Base-by-base conservation (phyloP, 2,888 invertebrate species). In the Achlya flavicornis region DNA sequence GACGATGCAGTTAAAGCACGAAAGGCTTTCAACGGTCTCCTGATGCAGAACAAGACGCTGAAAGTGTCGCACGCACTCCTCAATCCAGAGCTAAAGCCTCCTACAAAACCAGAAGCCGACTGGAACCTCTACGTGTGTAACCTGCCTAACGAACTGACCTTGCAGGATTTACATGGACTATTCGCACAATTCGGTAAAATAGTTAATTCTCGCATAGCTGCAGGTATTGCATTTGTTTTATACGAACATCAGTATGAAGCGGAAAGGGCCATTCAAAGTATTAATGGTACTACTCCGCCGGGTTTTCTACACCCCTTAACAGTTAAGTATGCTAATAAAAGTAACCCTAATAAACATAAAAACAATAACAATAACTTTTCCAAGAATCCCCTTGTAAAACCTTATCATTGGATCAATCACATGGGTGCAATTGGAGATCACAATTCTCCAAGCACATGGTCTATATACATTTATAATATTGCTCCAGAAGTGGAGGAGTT, bases 301-400 rank as follows among this genome's bases (percentile, higher is more conserved):
- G 94, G 94, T 74, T 94, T 94, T 88, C 75, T 94, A 86, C 93
- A 94, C 80, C 94, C 94, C 65, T 85, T 94, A 86, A 94, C 94
- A 84, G 94, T 94, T 89, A 94, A 94, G 92, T 94, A 93, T 84
- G 94, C 94, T 81, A 94, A 94, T 90, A 94, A 94, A 88, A 92
- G 94, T 89, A 94, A 94, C 81, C 93, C 93, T 83, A 79, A 92
- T 84, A 93, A 92, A 85, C 85, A 91, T 89, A 92, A 92, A 89
- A 91, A 89, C 83, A 92, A 91, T 86, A 93, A 93, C 76, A 91
- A 92, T 83, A 92, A 92, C 81, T 92, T 90, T 85, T 78, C 89
- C 73, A 93, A 92, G 83, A 92, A 85, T 79, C 82, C 92, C 57
- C 82, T 92, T 78, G 89, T 91, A 73, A 93, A 92, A 79, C 89